Percentiles rank a stretch among this genome's conserved stretches.
Conservation (phyloP, 2,113 vertebrate species). For the Nymphicus hollandicus region DNA sequence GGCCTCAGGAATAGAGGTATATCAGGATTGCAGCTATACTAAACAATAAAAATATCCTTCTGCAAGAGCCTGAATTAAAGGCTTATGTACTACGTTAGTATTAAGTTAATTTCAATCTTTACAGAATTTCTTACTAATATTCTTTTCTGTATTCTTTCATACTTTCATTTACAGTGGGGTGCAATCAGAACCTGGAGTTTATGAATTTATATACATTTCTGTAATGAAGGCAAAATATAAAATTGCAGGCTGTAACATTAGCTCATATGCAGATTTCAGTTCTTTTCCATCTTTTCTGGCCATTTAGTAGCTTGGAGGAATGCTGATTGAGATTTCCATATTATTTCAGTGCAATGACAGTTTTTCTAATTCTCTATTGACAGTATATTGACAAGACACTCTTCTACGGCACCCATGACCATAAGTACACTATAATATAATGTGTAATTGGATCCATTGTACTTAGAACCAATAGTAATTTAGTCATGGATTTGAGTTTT, state of each 20-base stretch:
- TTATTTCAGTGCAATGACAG: background rate
- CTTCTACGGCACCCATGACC: background rate
- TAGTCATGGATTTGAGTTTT: constrained; percentile 37
- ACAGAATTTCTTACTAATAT: background rate
- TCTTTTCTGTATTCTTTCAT: background rate
- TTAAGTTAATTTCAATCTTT: background rate
- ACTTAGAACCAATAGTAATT: constrained; percentile 38
- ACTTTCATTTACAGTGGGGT: background rate
- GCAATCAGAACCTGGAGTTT: background rate
- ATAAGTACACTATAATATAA: background rate
- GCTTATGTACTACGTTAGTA: too few species aligned
- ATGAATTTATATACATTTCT: background rate
- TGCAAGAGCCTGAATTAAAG: background rate
- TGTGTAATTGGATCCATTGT: constrained; percentile 16
- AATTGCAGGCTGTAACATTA: background rate
- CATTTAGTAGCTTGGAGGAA: background rate
- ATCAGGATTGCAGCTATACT: accelerated
- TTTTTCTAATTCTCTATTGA: constrained; percentile 19
- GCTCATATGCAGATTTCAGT: background rate
- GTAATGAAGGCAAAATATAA: background rate
- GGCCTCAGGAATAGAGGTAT: background rate
- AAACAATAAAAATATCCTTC: background rate
- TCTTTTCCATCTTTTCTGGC: background rate
- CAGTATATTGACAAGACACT: background rate
- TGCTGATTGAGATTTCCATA: background rate